phyloP scores from a whole-genome alignment of 2,797 vertebrate genomes.

The Lepilemur ruficaudatus region DNA sequence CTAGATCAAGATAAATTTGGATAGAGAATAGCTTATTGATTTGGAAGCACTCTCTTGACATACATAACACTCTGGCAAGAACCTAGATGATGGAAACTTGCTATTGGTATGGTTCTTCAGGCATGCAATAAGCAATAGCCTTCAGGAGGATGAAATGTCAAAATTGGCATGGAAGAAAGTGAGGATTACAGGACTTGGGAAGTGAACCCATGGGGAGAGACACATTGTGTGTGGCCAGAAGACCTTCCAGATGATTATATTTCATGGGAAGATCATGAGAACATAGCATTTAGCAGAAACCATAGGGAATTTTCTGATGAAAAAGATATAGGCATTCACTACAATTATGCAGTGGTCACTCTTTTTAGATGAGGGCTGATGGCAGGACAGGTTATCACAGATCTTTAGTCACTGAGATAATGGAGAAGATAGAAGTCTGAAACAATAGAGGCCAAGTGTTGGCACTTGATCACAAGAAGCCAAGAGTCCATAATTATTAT shows the following conservation, averaged over 20 bases:
- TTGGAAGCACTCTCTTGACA: background rate
- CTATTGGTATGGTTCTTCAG: background rate
- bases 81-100: background rate
- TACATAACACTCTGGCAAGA: background rate
- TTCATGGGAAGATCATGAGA: background rate
- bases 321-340: background rate
- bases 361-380: background rate
- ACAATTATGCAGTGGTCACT: background rate
- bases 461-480: background rate
- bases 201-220: background rate
- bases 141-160: background rate
- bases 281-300: background rate
- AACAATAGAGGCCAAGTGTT: background rate
- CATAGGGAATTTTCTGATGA: background rate
- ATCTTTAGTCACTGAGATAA: background rate
- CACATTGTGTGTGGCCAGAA: background rate
- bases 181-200: background rate
- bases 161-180: background rate
- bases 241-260: background rate
- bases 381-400: background rate
- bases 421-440: background rate
- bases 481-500: background rate
- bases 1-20: background rate
- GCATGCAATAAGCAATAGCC: background rate
- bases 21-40: background rate